Conservation (phyloP, 35 echinoderm and acorn worm species). For the Anneissia japonica region DNA sequence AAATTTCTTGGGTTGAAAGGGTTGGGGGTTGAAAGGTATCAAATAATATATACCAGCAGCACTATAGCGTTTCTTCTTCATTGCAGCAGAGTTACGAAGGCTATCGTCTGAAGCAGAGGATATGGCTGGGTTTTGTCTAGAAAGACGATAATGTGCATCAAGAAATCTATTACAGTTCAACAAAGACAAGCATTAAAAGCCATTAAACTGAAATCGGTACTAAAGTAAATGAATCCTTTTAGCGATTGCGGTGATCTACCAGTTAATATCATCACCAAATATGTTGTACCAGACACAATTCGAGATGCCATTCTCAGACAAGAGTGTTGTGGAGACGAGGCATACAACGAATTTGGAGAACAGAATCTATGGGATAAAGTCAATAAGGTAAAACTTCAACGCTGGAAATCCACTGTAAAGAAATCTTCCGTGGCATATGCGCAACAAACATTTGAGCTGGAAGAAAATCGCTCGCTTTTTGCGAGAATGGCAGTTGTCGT, state of each 20-base stretch:
- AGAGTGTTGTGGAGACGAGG: background rate
- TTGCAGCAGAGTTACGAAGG: conserved; percentile 12
- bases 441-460: conserved; percentile 19
- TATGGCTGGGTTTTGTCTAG: conserved; percentile 19
- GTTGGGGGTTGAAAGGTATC: conserved; percentile 34
- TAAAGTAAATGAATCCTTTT: background rate
- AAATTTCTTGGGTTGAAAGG: conserved; percentile 38
- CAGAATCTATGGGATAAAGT: background rate
- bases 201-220: background rate
- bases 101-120: conserved; percentile 8
- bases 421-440: background rate
- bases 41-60: conserved; percentile 29
- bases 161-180: background rate
- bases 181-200: background rate
- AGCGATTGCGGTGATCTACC: background rate
- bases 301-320: background rate
- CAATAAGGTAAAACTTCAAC: background rate
- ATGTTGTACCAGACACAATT: conserved; percentile 1
- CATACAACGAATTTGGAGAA: conserved; percentile 6
- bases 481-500: conserved; percentile 29
- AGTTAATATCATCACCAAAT: conserved; percentile 5
- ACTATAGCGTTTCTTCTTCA: conserved; percentile 20
- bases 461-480: conserved; percentile 30
- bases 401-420: background rate
- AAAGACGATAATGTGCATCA: conserved; percentile 23